A percentile compares a stretch with the other conserved stretches of the same genome.
Conservation (phyloP, 2,113 vertebrate genomes). For the Heterotilapia buettikoferi region DNA sequence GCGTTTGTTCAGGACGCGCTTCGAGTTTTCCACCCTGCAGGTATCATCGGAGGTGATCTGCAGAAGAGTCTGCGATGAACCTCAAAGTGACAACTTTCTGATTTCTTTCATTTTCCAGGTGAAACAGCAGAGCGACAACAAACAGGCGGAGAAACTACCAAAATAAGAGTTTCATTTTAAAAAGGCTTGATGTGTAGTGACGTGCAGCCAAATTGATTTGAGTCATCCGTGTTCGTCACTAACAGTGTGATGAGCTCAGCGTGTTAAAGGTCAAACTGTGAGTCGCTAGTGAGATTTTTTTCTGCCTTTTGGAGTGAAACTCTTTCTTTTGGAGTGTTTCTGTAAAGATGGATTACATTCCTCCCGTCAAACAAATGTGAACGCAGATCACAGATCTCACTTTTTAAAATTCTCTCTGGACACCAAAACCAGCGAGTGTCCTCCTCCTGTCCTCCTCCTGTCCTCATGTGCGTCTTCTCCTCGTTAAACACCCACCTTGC, state of each 20-base stretch:
- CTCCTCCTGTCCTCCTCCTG: background rate
- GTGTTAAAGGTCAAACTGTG: background rate
- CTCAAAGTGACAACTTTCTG: background rate
- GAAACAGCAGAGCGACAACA: background rate
- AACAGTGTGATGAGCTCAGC: background rate
- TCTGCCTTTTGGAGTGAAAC: background rate
- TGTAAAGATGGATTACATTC: background rate
- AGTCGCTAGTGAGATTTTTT: background rate
- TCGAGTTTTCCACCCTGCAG: background rate
- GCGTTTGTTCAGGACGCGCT: background rate
- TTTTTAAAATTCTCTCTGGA: background rate
- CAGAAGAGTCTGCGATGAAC: background rate
- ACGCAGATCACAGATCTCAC: background rate
- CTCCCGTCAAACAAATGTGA: background rate
- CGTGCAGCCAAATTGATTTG: background rate
- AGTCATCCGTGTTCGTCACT: background rate
- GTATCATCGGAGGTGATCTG: background rate
- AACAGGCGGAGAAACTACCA: background rate
- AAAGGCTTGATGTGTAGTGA: background rate
- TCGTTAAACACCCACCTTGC: background rate
- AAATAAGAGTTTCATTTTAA: background rate
- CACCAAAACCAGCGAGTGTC: background rate
- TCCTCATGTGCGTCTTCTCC: fast-evolving
- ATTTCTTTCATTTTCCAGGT: background rate
- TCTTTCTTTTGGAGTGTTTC: background rate